Evolutionary conservation across 2,888 invertebrate species (phyloP), one percentile per base, ranked within the genome.

Genomic region (Orchesellides sinensis): DNA sequence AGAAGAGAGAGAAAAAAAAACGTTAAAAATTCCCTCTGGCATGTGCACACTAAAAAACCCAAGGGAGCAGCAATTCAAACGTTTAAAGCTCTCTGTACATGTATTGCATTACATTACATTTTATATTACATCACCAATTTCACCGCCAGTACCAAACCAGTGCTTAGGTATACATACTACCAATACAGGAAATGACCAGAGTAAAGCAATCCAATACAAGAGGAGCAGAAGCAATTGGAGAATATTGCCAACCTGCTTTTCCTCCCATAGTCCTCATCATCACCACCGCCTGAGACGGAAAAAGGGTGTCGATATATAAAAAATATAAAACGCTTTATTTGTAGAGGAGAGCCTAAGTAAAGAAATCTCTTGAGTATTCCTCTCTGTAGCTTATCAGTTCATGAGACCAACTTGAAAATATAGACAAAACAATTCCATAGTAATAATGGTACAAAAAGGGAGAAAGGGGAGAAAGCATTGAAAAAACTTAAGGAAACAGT

Each of bases 1-100:
- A 59, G 27, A 29, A 59, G 59, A 54, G 21, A 54, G 17, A n/a
- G n/a, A 5, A 49, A n/a, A n/a, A n/a, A n/a, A n/a, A n/a, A n/a
- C n/a, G n/a, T n/a, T n/a, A n/a, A n/a, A n/a, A n/a, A n/a, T n/a
- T n/a, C n/a, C n/a, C 65, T 17, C 52, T 8, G 25, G 40, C 2
- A 40, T 70, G 35, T n/a, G n/a, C n/a, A n/a, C n/a, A n/a, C n/a
- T n/a, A n/a, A 65, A 72, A 80, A 56, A 66, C 79, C 66, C 79
- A 35, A 56, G 72, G 72, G 79, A 66, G 19, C 70, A 56, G 47
- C 21, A 12, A 72, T 78, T 63, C 70, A 54, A 70, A 35, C 70
- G 70, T 70, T 70, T 70, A 54, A 32, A 54, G 32, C 21, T 61
- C 45, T 56, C 59, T 17, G 4, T 40, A 2, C 40, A 40, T 40